Evolutionary conservation across 2,113 vertebrate species (phyloP).

Genomic region (Amphiprion percula): DNA sequence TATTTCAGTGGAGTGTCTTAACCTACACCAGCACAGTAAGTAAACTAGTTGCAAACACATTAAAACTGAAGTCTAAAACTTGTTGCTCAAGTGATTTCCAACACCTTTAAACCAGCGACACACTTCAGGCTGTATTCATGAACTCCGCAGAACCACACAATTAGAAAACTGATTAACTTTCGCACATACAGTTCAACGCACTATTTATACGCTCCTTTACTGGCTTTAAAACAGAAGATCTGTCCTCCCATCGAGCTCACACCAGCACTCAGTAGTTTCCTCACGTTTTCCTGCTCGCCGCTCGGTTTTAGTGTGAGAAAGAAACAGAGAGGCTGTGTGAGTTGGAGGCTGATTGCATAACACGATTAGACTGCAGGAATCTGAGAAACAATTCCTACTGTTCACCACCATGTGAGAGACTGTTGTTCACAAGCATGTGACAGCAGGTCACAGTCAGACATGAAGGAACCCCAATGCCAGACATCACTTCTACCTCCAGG

Average conservation of each 20-base stretch:
- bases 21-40: too few relatives aligned
- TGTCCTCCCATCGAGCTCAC: constrained; percentile 45
- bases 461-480: constrained; percentile 25
- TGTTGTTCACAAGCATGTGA: constrained; percentile 55
- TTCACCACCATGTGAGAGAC: constrained; percentile 52
- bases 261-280: constrained; percentile 44
- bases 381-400: constrained; percentile 66
- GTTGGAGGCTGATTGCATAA: constrained; percentile 66
- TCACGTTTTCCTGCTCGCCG: constrained; percentile 45
- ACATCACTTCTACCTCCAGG: neutral
- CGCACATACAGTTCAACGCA: too few relatives aligned
- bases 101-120: too few relatives aligned
- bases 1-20: too few relatives aligned
- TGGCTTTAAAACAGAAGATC: constrained; percentile 42
- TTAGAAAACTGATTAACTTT: too few relatives aligned
- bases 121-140: too few relatives aligned
- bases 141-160: too few relatives aligned
- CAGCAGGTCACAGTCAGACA: constrained; percentile 41
- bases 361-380: constrained; percentile 69
- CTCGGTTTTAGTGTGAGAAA: constrained; percentile 53
- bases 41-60: too few relatives aligned
- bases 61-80: too few relatives aligned
- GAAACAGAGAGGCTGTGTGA: constrained; percentile 29
- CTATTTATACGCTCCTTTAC: constrained; percentile 13
- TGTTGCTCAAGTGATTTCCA: too few relatives aligned